These are phyloP conservation scores for Drosophila seguyi DNA, from an alignment of 1,140 invertebrate species.

Conservation along the genomic window DNA sequence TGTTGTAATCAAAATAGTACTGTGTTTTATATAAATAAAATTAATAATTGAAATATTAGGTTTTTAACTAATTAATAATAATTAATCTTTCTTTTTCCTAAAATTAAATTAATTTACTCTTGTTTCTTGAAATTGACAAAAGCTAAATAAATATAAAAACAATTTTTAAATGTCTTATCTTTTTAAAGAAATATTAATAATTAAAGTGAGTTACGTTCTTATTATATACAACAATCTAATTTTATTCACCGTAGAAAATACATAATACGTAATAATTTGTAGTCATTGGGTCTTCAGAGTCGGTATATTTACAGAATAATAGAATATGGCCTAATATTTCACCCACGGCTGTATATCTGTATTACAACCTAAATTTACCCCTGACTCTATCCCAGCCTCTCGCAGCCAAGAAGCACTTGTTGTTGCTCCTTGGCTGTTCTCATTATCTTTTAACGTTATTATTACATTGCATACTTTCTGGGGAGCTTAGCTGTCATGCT, in stretches of 20 bases:
- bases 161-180: too few relatives aligned
- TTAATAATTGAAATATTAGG: neutral
- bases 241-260: neutral
- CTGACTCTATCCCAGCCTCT: neutral
- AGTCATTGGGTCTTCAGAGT: neutral
- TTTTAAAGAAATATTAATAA: too few relatives aligned
- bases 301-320: neutral
- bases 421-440: conserved; percentile 42
- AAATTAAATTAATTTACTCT: neutral
- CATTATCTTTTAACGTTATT: conserved; percentile 81
- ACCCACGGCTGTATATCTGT: neutral
- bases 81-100: too few relatives aligned
- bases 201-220: too few relatives aligned
- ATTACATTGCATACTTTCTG: conserved; percentile 67
- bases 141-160: neutral
- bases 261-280: neutral
- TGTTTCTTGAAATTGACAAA: neutral
- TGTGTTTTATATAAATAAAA: neutral
- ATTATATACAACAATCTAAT: neutral
- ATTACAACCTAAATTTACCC: conserved; percentile 10
- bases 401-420: conserved; percentile 51
- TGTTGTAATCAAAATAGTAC: neutral
- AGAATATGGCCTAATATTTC: neutral
- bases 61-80: too few relatives aligned
- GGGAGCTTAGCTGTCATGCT: conserved; percentile 35